phyloP scores from a whole-genome alignment of 2,888 invertebrate genomes.

The Encarsia formosa region DNA sequence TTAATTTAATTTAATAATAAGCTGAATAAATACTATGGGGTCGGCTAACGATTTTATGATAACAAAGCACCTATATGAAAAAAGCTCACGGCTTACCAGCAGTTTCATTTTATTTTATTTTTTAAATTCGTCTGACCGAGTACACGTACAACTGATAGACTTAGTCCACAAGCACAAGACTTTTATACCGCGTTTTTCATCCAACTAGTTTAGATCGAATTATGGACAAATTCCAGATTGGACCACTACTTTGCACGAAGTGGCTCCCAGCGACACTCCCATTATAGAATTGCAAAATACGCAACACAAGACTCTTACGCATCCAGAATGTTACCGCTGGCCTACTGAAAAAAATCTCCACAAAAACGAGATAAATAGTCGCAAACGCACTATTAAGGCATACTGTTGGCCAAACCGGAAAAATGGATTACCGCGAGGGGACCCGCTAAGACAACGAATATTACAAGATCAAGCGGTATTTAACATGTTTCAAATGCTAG shows the following conservation, averaged over 20 bases:
- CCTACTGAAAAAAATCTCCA: no score
- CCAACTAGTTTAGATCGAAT: slow-evolving; percentile 15
- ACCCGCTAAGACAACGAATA: no score
- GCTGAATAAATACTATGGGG: no score
- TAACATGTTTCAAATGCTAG: no score
- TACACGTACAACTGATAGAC: slow-evolving; percentile 12
- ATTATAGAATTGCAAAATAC: slow-evolving; percentile 16
- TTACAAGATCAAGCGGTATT: no score
- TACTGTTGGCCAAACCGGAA: no score
- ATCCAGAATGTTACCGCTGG: background rate
- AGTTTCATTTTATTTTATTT: slow-evolving; percentile 17
- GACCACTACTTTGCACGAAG: slow-evolving; percentile 6
- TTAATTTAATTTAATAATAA: no score
- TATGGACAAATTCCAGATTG: slow-evolving; percentile 19
- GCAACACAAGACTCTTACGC: slow-evolving; percentile 6
- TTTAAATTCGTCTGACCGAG: background rate
- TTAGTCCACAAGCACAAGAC: background rate
- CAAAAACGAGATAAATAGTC: no score
- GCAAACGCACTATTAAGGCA: no score
- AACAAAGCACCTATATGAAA: no score
- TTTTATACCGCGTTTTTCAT: slow-evolving; percentile 18
- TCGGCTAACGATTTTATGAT: no score
- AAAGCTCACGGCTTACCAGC: slow-evolving; percentile 18
- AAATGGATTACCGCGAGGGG: no score
- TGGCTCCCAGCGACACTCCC: slow-evolving; percentile 12